phyloP scores from a whole-genome alignment of 2,888 invertebrate species.

The Zaprionus lineosus region DNA sequence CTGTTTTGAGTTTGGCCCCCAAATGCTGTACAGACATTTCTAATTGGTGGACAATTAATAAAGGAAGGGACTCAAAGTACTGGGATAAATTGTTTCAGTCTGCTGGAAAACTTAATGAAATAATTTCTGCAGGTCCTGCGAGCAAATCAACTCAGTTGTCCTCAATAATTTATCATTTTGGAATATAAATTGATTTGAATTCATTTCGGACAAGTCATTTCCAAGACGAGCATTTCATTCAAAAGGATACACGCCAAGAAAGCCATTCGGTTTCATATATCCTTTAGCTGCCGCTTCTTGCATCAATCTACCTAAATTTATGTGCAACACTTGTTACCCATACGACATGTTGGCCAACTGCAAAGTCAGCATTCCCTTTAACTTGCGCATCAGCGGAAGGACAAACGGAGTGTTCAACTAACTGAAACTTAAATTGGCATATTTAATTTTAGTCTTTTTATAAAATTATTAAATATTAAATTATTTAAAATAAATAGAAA shows the following conservation, averaged over 20 bases:
- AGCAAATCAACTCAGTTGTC: not conserved
- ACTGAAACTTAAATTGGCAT: no score
- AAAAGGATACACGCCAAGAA: no score
- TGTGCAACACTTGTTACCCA: constrained; percentile 56
- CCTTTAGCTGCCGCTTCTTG: constrained; percentile 35
- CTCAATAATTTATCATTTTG: constrained; percentile 1
- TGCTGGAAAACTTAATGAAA: not conserved
- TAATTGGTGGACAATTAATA: not conserved
- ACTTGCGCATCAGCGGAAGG: no score
- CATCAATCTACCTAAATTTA: constrained; percentile 40
- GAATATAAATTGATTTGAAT: constrained; percentile 37
- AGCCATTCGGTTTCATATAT: constrained; percentile 60
- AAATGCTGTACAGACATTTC: no score
- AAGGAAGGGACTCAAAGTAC: not conserved
- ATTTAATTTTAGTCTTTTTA: not conserved
- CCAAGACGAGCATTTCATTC: constrained; percentile 5
- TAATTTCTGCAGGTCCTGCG: not conserved
- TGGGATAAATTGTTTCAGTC: not conserved
- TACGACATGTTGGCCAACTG: constrained; percentile 61
- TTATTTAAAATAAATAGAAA: no score
- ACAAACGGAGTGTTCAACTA: no score
- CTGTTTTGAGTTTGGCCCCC: not conserved
- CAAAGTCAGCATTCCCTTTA: no score
- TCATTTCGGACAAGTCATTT: constrained; percentile 28
- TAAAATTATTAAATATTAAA: no score